phyloP scores from a whole-genome alignment of 1,140 invertebrate species.

The Neodiprion fabricii region DNA sequence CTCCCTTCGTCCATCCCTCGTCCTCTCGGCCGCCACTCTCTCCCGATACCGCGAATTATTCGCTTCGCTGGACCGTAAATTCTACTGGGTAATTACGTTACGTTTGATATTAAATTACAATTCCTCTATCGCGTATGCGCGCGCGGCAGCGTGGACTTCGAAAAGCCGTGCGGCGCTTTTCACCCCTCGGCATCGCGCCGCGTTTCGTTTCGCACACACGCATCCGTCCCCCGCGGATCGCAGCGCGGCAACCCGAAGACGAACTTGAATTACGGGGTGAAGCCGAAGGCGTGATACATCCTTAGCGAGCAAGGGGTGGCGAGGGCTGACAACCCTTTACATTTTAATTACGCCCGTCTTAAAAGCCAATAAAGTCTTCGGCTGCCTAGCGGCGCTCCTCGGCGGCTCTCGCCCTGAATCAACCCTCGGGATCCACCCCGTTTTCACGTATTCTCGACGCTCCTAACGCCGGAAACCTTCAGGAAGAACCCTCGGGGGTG shows the following conservation, averaged over 20 bases:
- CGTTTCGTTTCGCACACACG: too few species aligned
- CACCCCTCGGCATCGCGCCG: not conserved
- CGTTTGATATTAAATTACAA: conserved; percentile 63
- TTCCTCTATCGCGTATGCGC: conserved; percentile 37
- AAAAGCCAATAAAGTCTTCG: conserved; percentile 52
- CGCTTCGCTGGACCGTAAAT: conserved; percentile 62
- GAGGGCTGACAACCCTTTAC: conserved; percentile 48
- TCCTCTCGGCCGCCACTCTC: conserved; percentile 20
- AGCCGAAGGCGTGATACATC: conserved; percentile 17
- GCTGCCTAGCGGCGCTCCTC: conserved; percentile 24
- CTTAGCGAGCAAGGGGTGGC: conserved; percentile 17
- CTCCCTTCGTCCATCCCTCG: conserved; percentile 18
- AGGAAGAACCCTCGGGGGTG: conserved; percentile 38
- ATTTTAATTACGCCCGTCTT: conserved; percentile 54
- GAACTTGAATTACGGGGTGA: not conserved
- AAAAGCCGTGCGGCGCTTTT: not conserved
- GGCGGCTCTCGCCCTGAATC: not conserved
- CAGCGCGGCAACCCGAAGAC: too few species aligned
- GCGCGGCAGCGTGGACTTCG: not conserved
- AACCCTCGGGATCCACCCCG: not conserved
- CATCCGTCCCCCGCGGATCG: too few species aligned
- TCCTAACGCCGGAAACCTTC: not conserved
- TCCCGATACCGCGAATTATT: conserved; percentile 55
- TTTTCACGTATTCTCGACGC: not conserved
- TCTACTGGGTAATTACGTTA: conserved; percentile 62